Evolutionary conservation across 2,888 invertebrate species (phyloP).

Genomic region (Halictus quadricinctus): DNA sequence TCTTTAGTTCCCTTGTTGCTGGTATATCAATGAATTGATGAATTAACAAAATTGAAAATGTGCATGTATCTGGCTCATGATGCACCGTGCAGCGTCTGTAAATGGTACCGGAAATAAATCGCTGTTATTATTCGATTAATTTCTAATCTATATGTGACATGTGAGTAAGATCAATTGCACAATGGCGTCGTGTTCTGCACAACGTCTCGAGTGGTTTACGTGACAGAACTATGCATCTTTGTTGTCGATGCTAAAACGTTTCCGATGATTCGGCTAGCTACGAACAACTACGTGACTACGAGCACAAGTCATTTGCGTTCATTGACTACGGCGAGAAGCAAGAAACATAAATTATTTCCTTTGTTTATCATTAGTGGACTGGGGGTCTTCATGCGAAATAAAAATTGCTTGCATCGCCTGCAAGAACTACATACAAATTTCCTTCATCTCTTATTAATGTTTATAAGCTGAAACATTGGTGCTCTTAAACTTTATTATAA

Average conservation of each 20-base stretch:
- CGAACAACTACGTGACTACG: not conserved
- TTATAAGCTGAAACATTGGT: not conserved
- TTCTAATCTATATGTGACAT: slow-evolving; percentile 14
- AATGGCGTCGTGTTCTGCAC: slow-evolving; percentile 7
- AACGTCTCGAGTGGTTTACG: not conserved
- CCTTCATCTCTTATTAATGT: not conserved
- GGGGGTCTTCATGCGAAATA: not conserved
- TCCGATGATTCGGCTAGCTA: not conserved
- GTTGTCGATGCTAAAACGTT: not conserved
- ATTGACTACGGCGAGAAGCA: not conserved
- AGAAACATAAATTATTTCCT: not conserved
- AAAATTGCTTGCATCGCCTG: not conserved
- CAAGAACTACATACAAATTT: no score
- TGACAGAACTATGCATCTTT: not conserved
- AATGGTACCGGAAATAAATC: slow-evolving; percentile 27
- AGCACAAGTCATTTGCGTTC: not conserved
- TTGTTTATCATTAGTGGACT: not conserved
- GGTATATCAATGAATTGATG: no score
- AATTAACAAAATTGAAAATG: no score
- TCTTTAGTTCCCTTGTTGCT: no score
- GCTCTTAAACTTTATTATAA: no score
- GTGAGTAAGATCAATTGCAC: slow-evolving; percentile 28
- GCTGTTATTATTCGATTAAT: slow-evolving; percentile 32
- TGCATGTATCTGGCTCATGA: not conserved
- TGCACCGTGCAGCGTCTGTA: not conserved